A percentile compares a stretch with the other conserved stretches of the same genome.
Evolutionary conservation across 2,888 invertebrate genomes (phyloP).

Genomic region (Zelleria hepariella): DNA sequence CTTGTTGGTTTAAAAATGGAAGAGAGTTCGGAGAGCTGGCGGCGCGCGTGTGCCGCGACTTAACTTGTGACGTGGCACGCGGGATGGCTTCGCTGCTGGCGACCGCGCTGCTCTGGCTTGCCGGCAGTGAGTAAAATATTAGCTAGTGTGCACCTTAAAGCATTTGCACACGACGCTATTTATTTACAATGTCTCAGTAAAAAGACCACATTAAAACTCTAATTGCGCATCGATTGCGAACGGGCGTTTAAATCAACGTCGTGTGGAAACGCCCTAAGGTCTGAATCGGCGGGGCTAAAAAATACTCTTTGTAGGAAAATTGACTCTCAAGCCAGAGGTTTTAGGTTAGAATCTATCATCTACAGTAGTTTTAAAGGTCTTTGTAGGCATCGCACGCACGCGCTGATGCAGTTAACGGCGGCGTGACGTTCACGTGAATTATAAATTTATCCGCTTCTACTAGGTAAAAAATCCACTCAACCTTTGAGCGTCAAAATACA

Average conservation of each 20-base stretch:
- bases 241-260: too few relatives aligned
- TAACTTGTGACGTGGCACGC: constrained; percentile 35
- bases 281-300: too few relatives aligned
- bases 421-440: not conserved
- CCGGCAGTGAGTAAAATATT: constrained; percentile 53
- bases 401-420: not conserved
- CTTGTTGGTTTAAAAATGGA: constrained; percentile 42
- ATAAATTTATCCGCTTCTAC: not conserved
- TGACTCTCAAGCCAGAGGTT: too few relatives aligned
- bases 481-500: too few relatives aligned
- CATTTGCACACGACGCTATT: too few relatives aligned
- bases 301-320: too few relatives aligned
- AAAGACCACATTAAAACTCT: too few relatives aligned
- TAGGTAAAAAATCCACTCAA: not conserved
- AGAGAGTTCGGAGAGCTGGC: constrained; percentile 16
- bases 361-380: too few relatives aligned
- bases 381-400: not conserved
- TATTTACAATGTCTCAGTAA: too few relatives aligned
- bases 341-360: too few relatives aligned
- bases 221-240: too few relatives aligned
- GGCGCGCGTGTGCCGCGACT: constrained; percentile 5
- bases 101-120: constrained; percentile 56
- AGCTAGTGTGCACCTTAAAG: not conserved
- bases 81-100: constrained; percentile 55
- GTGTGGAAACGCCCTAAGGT: too few relatives aligned